Conservation (phyloP, 2,113 vertebrate species). For the Sorex araneus region DNA sequence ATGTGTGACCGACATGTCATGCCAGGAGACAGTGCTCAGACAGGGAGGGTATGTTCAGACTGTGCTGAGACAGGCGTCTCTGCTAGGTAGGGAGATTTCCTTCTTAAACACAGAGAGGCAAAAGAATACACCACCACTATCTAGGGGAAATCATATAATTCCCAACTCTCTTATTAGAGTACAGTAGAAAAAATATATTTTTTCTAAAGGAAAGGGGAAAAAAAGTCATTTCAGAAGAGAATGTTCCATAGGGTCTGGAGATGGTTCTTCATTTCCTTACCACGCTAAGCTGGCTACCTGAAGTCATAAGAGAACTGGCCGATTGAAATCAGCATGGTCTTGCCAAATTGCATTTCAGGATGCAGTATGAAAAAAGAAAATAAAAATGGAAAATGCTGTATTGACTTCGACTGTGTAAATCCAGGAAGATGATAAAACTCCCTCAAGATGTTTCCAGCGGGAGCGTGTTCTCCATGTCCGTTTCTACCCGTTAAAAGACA, state of each 20-base stretch:
- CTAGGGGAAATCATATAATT: conserved; percentile 71
- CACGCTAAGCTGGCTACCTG: conserved; percentile 72
- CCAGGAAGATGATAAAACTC: conserved; percentile 71
- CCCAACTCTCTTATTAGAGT: conserved; percentile 71
- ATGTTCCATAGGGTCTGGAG: conserved; percentile 76
- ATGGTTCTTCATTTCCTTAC: conserved; percentile 82
- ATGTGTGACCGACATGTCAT: conserved; percentile 84
- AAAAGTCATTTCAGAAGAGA: conserved; percentile 70
- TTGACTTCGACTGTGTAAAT: conserved; percentile 69
- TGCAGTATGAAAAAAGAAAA: conserved; percentile 67
- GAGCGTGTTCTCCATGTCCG: not conserved
- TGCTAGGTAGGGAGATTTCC: conserved; percentile 73
- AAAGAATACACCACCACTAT: conserved; percentile 72
- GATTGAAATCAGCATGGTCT: conserved; percentile 80
- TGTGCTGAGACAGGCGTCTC: conserved; percentile 68
- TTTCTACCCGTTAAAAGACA: not conserved
- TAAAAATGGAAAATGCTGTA: conserved; percentile 76
- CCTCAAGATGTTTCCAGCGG: conserved; percentile 74
- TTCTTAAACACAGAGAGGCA: conserved; percentile 70
- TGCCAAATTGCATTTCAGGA: conserved; percentile 83
- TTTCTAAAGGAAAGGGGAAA: conserved; percentile 65
- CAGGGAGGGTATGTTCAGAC: conserved; percentile 76
- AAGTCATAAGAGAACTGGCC: conserved; percentile 58
- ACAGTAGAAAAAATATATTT: conserved; percentile 9
- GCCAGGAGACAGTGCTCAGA: conserved; percentile 80